Conservation (phyloP, 2,113 vertebrate genomes). For the Pseudopipra pipra region DNA sequence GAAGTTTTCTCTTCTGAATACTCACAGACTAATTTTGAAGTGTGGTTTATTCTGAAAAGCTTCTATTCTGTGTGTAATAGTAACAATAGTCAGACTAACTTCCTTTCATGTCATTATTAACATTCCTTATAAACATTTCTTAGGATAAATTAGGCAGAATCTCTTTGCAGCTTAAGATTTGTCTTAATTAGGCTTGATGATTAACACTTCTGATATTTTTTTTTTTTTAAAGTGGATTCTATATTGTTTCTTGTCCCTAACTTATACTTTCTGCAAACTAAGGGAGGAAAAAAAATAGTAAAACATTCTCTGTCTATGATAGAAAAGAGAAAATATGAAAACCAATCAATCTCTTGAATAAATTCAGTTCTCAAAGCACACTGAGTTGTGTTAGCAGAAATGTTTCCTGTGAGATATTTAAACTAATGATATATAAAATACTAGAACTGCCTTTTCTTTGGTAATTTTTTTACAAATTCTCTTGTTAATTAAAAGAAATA, state of each 20-base stretch:
- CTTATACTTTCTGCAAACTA: not conserved
- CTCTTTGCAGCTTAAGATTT: not conserved
- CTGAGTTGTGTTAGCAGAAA: not conserved
- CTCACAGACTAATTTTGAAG: not conserved
- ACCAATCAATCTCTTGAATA: not conserved
- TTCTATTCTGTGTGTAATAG: not conserved
- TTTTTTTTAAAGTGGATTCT: not conserved
- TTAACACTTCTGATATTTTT: not conserved
- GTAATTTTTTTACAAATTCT: not conserved
- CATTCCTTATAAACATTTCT: not conserved
- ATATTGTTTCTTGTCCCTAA: not conserved
- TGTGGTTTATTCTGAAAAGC: not conserved
- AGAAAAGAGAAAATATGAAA: not conserved
- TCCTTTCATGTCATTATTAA: not conserved
- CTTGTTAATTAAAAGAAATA: not conserved
- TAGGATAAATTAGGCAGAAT: not conserved
- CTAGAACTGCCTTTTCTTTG: not conserved
- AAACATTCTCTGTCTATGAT: not conserved
- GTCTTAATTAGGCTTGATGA: not conserved
- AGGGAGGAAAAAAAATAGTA: not conserved
- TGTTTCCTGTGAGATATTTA: not conserved
- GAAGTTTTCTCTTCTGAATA: not conserved
- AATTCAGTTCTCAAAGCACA: not conserved
- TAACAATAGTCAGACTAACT: not conserved
- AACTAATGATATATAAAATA: not conserved